phyloP scores from a whole-genome alignment of 2,797 vertebrate species.

The Protosalanx chinensis region DNA sequence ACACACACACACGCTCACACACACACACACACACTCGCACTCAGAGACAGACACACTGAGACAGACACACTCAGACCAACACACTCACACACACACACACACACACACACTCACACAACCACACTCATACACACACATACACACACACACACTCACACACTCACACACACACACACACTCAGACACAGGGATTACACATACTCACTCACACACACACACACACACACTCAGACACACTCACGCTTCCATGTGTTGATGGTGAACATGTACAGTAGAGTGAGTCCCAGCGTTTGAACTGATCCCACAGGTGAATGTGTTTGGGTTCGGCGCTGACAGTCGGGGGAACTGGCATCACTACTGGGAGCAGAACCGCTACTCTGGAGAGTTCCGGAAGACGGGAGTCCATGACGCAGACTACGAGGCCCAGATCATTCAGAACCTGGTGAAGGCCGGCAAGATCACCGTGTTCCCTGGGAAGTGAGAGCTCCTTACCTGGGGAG shows the following conservation, averaged over 20 bases:
- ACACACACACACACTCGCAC: neutral
- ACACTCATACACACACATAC: neutral
- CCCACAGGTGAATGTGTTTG: constrained; percentile 91
- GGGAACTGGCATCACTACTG: constrained; percentile 99
- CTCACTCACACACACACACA: neutral
- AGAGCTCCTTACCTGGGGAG: neutral
- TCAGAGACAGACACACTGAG: neutral
- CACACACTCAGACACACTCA: neutral
- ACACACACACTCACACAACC: neutral
- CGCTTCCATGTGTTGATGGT: too few species aligned
- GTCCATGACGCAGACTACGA: constrained; percentile 97
- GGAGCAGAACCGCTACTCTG: constrained; percentile 98
- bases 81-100: neutral
- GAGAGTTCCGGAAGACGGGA: constrained; percentile 96
- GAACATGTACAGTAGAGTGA: neutral
- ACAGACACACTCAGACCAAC: too few species aligned
- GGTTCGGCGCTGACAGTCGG: constrained; percentile 93
- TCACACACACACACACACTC: neutral
- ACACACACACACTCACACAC: neutral
- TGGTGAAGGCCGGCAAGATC: constrained; percentile 90
- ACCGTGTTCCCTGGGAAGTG: constrained; percentile 89
- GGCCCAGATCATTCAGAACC: constrained; percentile 88
- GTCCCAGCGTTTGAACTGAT: neutral
- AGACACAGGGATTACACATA: neutral
- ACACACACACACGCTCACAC: neutral